Evolutionary conservation across 2,888 invertebrate species (phyloP), one percentile per base, ranked within the genome.

Genomic region (Lepetodrilus schrolli): DNA sequence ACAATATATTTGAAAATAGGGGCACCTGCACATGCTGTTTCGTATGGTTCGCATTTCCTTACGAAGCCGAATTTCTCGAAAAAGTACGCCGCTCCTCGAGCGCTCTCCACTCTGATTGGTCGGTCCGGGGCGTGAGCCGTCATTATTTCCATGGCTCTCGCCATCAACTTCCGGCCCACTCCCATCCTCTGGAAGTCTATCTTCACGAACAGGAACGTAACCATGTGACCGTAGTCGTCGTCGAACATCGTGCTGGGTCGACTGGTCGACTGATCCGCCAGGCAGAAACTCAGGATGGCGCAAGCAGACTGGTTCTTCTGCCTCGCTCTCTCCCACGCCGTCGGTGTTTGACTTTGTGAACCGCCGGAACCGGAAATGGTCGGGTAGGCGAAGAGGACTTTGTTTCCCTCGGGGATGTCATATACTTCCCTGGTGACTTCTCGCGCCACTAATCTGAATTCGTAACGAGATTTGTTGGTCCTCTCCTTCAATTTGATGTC

Each of bases 131-230:
- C 69, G 36, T 74, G 69, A 47, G 73, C 50, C n/a, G 17, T 68
- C 26, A 82, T 82, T 0, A 79, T 50, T 7, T 78, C 74, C 8
- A 83, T 21, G 4, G 76, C 78, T 49, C 78, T 66, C 17, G 76
- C 30, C 7, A 84, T 20, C 50, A 83, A 38, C 5, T 77, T 50
- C 37, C 47, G 76, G 0, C 84, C 84, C 47, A 76, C 73, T 17
- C 84, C 83, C 37, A 69, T 58, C 7, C 74, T 68, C 48, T 84
- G 83, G 43, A 74, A 82, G 49, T 83, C 82, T 51, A 68, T 37
- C 43, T 81, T 82, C 10, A 84, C 74, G 76, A 84, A 84, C 66
- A 84, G 36, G 51, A 83, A 84, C n/a, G 81, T 75, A 0, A 84
- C 74, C 21, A 79, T 79, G 34, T 82, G 79, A 70, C 74, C 82